These are phyloP conservation scores for Neodiprion lecontei DNA, from an alignment of 1,140 invertebrate genomes.

Conservation along the genomic window DNA sequence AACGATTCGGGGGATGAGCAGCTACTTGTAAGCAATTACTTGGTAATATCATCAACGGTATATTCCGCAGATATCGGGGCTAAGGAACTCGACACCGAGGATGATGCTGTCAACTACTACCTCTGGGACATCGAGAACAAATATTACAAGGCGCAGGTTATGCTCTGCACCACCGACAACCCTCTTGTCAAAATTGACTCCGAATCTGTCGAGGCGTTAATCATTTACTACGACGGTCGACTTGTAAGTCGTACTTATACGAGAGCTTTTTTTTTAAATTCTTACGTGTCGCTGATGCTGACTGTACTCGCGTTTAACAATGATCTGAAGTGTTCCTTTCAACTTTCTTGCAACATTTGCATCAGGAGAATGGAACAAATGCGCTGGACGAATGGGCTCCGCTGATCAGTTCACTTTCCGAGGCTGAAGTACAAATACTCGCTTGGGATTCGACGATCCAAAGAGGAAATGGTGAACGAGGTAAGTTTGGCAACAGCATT, in stretches of 20 bases:
- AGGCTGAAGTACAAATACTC: constrained; percentile 49
- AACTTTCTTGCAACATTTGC: constrained; percentile 27
- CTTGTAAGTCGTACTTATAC: constrained; percentile 50
- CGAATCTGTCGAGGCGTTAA: constrained; percentile 65
- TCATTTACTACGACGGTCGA: constrained; percentile 66
- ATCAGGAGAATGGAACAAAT: constrained; percentile 53
- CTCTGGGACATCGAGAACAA: constrained; percentile 72
- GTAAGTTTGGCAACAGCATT: too few relatives aligned
- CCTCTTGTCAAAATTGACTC: constrained; percentile 56
- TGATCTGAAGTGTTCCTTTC: constrained; percentile 18
- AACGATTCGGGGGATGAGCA: neutral
- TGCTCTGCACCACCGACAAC: constrained; percentile 61
- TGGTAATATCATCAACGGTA: constrained; percentile 22
- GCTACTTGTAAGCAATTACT: neutral
- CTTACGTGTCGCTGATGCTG: neutral
- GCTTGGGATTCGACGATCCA: constrained; percentile 36
- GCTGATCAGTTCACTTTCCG: constrained; percentile 36
- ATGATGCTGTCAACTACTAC: constrained; percentile 60
- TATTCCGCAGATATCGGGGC: constrained; percentile 55
- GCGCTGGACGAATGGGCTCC: constrained; percentile 44
- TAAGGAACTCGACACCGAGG: constrained; percentile 42
- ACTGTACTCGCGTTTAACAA: constrained; percentile 10
- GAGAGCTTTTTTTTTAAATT: constrained; percentile 16
- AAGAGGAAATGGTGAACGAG: neutral
- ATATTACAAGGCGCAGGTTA: constrained; percentile 70